These are phyloP conservation scores for Apotomis turbidana DNA, from an alignment of 2,888 invertebrate genomes.

Conservation along the genomic window DNA sequence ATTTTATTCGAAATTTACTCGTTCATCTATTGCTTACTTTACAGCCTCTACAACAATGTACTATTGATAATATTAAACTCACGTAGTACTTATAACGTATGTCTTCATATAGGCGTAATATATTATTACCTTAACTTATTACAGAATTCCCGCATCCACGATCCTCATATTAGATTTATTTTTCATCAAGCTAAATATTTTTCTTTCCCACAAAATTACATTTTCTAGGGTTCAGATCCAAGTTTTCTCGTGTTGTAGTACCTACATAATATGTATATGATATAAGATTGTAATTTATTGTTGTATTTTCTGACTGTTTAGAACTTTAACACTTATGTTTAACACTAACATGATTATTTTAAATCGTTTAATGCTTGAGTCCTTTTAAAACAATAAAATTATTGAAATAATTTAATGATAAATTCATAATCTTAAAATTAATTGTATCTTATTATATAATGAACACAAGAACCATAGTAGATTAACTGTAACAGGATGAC, in stretches of 20 bases:
- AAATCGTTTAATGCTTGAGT: too few species aligned
- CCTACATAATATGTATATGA: neutral
- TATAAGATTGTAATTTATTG: conserved; percentile 6
- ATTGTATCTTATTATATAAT: too few species aligned
- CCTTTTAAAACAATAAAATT: too few species aligned
- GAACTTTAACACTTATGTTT: neutral
- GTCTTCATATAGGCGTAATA: neutral
- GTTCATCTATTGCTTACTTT: too few species aligned
- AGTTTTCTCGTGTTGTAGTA: conserved; percentile 14
- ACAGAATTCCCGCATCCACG: conserved; percentile 7
- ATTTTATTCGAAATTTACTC: too few species aligned
- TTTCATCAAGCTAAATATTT: conserved; percentile 11
- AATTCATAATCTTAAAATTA: too few species aligned
- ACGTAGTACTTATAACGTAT: neutral
- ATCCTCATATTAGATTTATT: conserved; percentile 24
- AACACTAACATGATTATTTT: too few species aligned
- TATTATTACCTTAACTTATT: neutral
- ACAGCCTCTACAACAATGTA: too few species aligned
- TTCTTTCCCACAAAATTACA: conserved; percentile 17
- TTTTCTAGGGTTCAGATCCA: conserved; percentile 16
- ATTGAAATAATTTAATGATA: too few species aligned
- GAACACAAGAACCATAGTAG: too few species aligned
- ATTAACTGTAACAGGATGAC: too few species aligned
- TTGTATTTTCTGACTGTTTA: neutral
- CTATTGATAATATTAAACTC: neutral